Percentiles rank a stretch among this genome's conserved stretches.
These are phyloP conservation scores for Misgurnus anguillicaudatus DNA, from an alignment of 2,113 vertebrate species.

Conservation along the genomic window DNA sequence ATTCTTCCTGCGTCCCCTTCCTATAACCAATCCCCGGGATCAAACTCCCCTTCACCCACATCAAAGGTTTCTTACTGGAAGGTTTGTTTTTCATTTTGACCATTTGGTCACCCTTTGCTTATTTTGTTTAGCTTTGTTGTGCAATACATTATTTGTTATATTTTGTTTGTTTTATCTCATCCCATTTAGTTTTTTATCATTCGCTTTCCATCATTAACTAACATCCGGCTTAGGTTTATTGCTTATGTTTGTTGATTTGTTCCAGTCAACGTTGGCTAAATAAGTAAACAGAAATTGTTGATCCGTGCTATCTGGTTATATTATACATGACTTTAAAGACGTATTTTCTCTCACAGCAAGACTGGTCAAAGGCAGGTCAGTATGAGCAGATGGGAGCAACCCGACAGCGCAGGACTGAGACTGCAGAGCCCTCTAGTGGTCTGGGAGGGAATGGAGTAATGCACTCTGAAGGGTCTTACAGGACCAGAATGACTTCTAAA, in stretches of 20 bases:
- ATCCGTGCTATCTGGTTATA: slow-evolving; percentile 9
- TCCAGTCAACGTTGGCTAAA: not conserved
- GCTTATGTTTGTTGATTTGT: not conserved
- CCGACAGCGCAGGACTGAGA: slow-evolving; percentile 87
- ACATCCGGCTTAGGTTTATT: not conserved
- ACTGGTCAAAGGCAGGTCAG: slow-evolving; percentile 87
- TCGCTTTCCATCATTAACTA: not conserved
- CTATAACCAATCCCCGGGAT: slow-evolving; percentile 79
- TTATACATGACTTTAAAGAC: not conserved
- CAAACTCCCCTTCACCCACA: slow-evolving; percentile 79
- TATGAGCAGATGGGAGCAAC: slow-evolving; percentile 80
- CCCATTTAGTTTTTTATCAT: slow-evolving; percentile 57
- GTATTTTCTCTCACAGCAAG: slow-evolving; percentile 72
- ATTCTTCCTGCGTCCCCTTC: slow-evolving; percentile 78
- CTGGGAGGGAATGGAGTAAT: slow-evolving; percentile 65
- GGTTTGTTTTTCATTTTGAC: slow-evolving; percentile 73
- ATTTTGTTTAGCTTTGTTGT: slow-evolving; percentile 43
- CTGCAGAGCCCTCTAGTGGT: slow-evolving; percentile 76
- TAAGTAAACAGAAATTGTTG: slow-evolving; percentile 31
- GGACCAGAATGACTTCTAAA: slow-evolving; percentile 79
- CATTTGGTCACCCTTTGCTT: slow-evolving; percentile 42
- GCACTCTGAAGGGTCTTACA: slow-evolving; percentile 75
- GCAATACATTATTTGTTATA: slow-evolving; percentile 36
- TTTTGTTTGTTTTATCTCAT: slow-evolving; percentile 52
- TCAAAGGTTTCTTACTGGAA: slow-evolving; percentile 83